phyloP scores from a whole-genome alignment of 2,797 vertebrate species.

The Pterois miles region DNA sequence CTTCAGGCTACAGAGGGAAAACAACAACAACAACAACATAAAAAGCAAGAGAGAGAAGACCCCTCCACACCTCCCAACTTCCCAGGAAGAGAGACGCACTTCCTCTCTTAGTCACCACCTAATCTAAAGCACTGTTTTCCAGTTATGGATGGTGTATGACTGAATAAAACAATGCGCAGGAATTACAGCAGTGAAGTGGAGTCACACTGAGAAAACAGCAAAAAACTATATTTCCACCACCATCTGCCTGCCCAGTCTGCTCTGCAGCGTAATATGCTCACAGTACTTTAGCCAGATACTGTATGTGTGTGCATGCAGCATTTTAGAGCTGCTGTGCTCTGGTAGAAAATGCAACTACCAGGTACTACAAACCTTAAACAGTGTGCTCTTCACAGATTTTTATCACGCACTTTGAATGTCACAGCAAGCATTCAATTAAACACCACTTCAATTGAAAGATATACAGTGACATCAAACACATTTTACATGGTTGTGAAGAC shows the following conservation, averaged over 20 bases:
- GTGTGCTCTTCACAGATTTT: neutral
- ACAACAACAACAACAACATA: conserved; percentile 73
- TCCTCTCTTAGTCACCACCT: conserved; percentile 56
- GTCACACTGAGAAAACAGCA: conserved; percentile 43
- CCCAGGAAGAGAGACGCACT: conserved; percentile 24
- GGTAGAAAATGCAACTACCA: neutral
- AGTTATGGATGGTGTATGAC: conserved; percentile 35
- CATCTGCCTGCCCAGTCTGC: conserved; percentile 30
- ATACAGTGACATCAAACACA: conserved; percentile 7
- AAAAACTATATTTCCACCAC: conserved; percentile 50
- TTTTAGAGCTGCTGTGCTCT: conserved; percentile 1
- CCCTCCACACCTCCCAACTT: conserved; percentile 14
- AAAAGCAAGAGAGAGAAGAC: conserved; percentile 45
- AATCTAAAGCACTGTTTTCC: conserved; percentile 45
- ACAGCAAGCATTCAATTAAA: conserved; percentile 16
- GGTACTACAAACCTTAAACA: neutral
- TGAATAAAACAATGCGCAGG: conserved; percentile 36
- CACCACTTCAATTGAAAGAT: conserved; percentile 11
- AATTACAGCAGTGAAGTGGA: conserved; percentile 37
- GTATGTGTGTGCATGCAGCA: neutral
- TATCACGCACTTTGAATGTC: neutral
- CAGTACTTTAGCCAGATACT: neutral
- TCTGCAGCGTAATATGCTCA: conserved; percentile 12
- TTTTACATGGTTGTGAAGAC: conserved; percentile 7
- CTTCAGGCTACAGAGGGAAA: conserved; percentile 51